A percentile compares a stretch with the other conserved stretches of the same genome.
These are phyloP conservation scores for Clunio marinus DNA, from an alignment of 2,888 invertebrate species.

Conservation along the genomic window DNA sequence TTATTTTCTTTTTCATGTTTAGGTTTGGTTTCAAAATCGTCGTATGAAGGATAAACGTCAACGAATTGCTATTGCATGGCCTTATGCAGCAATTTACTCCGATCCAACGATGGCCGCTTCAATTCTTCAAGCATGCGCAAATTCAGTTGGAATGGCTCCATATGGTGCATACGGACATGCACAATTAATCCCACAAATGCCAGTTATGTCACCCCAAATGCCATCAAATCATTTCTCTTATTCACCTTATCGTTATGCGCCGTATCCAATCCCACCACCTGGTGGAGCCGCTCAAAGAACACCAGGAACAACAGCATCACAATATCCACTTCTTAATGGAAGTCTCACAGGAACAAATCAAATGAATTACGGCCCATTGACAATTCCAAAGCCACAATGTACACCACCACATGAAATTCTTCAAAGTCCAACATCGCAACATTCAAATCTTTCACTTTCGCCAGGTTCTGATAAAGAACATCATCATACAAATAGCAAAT, in stretches of 20 bases:
- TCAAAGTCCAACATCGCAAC: constrained; percentile 50
- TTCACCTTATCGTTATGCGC: constrained; percentile 51
- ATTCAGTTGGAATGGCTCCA: constrained; percentile 60
- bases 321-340: constrained; percentile 31
- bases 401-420: constrained; percentile 50
- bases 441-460: constrained; percentile 48
- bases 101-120: constrained; percentile 93
- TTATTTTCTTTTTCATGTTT: constrained; percentile 43
- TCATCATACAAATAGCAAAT: constrained; percentile 44
- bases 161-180: constrained; percentile 55
- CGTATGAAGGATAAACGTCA: constrained; percentile 98
- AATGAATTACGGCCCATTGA: constrained; percentile 42
- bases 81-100: constrained; percentile 88
- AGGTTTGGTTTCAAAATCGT: constrained; percentile 98
- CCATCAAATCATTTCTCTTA: constrained; percentile 53
- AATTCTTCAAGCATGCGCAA: constrained; percentile 82
- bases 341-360: constrained; percentile 33
- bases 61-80: constrained; percentile 90
- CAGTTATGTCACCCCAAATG: constrained; percentile 50
- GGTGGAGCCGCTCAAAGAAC: no score
- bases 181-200: constrained; percentile 55
- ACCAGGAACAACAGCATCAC: constrained; percentile 42
- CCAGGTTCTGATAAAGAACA: constrained; percentile 49
- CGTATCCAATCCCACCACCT: constrained; percentile 54
- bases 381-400: constrained; percentile 47